These are phyloP conservation scores for Acomys russatus DNA, from an alignment of 2,797 vertebrate genomes.

Conservation along the genomic window DNA sequence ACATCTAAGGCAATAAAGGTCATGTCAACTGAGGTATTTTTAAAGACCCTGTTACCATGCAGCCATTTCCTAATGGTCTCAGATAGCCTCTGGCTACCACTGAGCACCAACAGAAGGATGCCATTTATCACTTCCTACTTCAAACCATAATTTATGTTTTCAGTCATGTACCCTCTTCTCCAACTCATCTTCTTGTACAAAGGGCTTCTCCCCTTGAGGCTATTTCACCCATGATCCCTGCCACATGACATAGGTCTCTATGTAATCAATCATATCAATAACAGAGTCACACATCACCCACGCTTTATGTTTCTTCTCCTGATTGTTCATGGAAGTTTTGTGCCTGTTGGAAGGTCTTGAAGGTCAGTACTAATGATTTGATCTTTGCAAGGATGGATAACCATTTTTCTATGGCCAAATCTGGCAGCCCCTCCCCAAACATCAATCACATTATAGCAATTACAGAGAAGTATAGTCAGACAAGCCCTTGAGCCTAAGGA, in stretches of 20 bases:
- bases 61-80: conserved; percentile 37
- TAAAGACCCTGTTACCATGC: conserved; percentile 42
- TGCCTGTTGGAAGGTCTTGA: conserved; percentile 5
- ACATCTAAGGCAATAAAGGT: background rate
- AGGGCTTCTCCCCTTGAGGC: conserved; percentile 63
- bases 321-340: background rate
- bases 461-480: background rate
- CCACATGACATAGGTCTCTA: conserved; percentile 12
- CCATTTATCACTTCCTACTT: conserved; percentile 76
- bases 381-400: background rate
- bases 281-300: conserved; percentile 46
- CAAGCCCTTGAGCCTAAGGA: background rate
- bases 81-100: conserved; percentile 60
- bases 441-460: conserved; percentile 2
- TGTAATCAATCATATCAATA: conserved; percentile 72
- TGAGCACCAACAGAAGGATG: conserved; percentile 48
- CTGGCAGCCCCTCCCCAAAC: background rate
- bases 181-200: conserved; percentile 54
- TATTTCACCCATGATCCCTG: conserved; percentile 55
- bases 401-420: conserved; percentile 2
- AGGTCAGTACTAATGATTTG: conserved; percentile 50
- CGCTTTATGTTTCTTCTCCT: conserved; percentile 52
- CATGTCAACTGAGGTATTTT: background rate
- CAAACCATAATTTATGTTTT: conserved; percentile 64
- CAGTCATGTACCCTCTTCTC: background rate